phyloP scores from a whole-genome alignment of 2,113 vertebrate genomes.

The Charina bottae region DNA sequence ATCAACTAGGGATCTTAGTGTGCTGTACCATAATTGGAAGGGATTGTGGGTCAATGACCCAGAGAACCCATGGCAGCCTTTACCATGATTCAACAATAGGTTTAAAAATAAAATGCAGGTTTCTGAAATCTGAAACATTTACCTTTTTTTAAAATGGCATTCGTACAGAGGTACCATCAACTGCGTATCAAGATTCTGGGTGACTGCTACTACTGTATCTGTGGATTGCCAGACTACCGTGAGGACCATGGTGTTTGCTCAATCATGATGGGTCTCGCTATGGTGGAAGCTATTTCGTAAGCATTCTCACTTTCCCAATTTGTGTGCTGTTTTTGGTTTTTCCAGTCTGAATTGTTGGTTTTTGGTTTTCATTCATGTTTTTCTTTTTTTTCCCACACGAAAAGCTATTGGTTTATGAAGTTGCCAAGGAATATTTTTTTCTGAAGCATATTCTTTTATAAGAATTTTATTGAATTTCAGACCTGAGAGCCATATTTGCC shows the following conservation, averaged over 20 bases:
- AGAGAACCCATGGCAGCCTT: neutral
- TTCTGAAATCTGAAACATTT: too few relatives aligned
- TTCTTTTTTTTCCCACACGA: neutral
- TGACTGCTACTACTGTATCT: constrained; percentile 97
- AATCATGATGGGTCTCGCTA: constrained; percentile 93
- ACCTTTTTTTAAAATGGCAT: neutral
- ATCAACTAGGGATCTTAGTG: neutral
- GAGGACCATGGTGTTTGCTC: constrained; percentile 93
- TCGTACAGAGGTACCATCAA: constrained; percentile 86
- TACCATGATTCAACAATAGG: neutral
- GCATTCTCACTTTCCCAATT: constrained; percentile 40
- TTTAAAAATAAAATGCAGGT: neutral
- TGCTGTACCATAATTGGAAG: neutral
- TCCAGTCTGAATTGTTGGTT: neutral
- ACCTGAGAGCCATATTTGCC: neutral
- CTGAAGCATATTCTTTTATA: neutral
- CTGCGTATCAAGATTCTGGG: constrained; percentile 95
- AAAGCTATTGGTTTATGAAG: neutral
- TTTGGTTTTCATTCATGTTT: neutral
- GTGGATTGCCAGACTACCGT: constrained; percentile 90
- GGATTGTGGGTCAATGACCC: neutral
- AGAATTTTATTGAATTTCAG: neutral
- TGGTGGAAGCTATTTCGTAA: constrained; percentile 97
- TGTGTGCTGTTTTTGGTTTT: neutral
- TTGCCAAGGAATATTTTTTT: neutral